Percentiles rank a stretch among this genome's conserved stretches.
Evolutionary conservation across 2,797 vertebrate genomes (phyloP).

Genomic region (Sebastes cheni): DNA sequence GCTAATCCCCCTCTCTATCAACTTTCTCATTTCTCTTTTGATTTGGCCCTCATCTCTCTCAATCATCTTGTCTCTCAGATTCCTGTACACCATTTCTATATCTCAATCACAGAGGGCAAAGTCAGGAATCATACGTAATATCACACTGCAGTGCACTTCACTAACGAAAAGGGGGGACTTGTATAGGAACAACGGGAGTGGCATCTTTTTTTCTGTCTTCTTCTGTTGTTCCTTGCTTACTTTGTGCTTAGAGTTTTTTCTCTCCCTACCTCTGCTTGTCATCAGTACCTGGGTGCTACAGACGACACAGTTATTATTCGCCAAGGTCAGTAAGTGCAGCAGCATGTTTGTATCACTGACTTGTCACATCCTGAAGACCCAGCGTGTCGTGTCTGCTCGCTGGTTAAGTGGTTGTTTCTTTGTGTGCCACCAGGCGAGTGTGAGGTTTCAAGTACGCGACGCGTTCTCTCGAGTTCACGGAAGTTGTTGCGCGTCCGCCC

Average conservation of each 20-base stretch:
- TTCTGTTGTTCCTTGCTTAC: not conserved
- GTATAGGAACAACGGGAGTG: not conserved
- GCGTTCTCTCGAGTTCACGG: not conserved
- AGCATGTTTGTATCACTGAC: not conserved
- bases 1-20: not conserved
- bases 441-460: constrained; percentile 2
- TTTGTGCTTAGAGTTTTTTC: not conserved
- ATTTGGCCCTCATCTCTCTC: constrained; percentile 41
- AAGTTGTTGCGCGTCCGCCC: not conserved
- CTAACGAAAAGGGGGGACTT: constrained; percentile 21
- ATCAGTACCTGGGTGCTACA: not conserved
- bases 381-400: not conserved
- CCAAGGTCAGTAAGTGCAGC: not conserved
- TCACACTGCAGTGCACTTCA: constrained; percentile 33
- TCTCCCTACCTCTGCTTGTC: not conserved
- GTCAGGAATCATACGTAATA: constrained; percentile 37
- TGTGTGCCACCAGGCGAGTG: not conserved
- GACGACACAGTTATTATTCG: not conserved
- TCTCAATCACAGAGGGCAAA: constrained; percentile 32
- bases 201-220: not conserved
- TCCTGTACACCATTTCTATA: constrained; percentile 26
- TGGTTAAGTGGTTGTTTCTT: constrained; percentile 30
- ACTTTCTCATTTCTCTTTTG: constrained; percentile 49
- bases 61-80: constrained; percentile 30
- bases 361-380: not conserved